Base-by-base conservation (phyloP, 2,113 vertebrate species). In the Paramisgurnus dabryanus region DNA sequence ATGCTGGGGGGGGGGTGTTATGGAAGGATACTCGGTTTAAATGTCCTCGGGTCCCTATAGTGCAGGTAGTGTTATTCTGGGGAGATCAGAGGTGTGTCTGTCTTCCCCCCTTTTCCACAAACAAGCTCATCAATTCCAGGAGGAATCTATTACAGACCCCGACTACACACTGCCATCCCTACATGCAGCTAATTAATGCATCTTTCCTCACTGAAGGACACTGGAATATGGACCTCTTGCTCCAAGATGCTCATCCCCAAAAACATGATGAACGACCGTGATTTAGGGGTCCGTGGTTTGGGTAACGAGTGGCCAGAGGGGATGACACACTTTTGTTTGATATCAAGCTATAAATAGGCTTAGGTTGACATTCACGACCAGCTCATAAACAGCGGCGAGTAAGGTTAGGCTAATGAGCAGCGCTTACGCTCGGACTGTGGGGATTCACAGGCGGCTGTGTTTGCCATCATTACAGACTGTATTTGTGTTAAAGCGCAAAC, bases 121-220 rank as follows among this genome's bases (percentile, higher is more conserved):
- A 88, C 70, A 84, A 47, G 78, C 76, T 65, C 7, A 63, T 85
- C 82, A 89, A 93, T 92, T 92, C 91, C 92, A 88, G 85, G 86
- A 84, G 90, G 92, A 91, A 89, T 87, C 90, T 89, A 92, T 92
- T 92, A 92, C 80, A 85, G 87, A 76, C 83, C 66, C 27, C 1
- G 55, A 85, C 85, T 87, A 87, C 67, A 88, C 85, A 83, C 87
- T 89, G 76, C 87, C 85, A 87, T 90, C 85, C 82, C 87, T 87
- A 85, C 88, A 91, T 91, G 89, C 87, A 86, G 83, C 89, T 90
- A 90, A 93, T 94, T 92, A 94, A 93, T 93, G 91, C 89, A 90
- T 86, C 76, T 84, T 85, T 74, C 81, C 49, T 88, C 88, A 87
- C 87, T 86, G 87, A 84, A 82, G 87, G 90, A 91, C 91, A 89